These are phyloP conservation scores for Buceros bicornis DNA, from an alignment of 2,797 vertebrate genomes.

Conservation along the genomic window DNA sequence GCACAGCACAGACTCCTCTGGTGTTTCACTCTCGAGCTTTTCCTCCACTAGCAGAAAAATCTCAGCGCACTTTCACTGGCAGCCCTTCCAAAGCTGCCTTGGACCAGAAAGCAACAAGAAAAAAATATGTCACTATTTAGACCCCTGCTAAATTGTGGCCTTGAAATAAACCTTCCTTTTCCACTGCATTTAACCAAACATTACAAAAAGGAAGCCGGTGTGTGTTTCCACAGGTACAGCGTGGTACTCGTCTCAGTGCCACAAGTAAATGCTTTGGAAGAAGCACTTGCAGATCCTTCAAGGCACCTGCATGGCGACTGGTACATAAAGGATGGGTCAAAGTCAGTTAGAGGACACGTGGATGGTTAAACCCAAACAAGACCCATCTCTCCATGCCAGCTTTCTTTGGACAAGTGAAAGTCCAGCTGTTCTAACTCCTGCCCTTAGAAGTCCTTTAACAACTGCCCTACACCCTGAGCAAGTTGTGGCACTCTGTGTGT, in stretches of 20 bases:
- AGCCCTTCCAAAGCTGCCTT: neutral
- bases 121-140: neutral
- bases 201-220: neutral
- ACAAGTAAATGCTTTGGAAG: neutral
- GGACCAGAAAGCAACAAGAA: neutral
- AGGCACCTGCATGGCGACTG: neutral
- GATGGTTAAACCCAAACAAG: neutral
- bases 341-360: neutral
- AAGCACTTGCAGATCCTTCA: neutral
- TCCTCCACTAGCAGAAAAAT: neutral
- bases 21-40: neutral
- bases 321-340: neutral
- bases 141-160: neutral
- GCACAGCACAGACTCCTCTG: neutral
- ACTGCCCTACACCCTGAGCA: fast-evolving
- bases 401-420: neutral
- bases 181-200: neutral
- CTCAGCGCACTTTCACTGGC: neutral
- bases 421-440: neutral
- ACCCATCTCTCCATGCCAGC: neutral
- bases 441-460: neutral
- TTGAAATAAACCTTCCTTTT: neutral
- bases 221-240: neutral
- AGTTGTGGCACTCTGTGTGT: fast-evolving
- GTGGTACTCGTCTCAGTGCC: neutral